phyloP scores from a whole-genome alignment of 2,797 vertebrate species.

The Anniella stebbinsi region DNA sequence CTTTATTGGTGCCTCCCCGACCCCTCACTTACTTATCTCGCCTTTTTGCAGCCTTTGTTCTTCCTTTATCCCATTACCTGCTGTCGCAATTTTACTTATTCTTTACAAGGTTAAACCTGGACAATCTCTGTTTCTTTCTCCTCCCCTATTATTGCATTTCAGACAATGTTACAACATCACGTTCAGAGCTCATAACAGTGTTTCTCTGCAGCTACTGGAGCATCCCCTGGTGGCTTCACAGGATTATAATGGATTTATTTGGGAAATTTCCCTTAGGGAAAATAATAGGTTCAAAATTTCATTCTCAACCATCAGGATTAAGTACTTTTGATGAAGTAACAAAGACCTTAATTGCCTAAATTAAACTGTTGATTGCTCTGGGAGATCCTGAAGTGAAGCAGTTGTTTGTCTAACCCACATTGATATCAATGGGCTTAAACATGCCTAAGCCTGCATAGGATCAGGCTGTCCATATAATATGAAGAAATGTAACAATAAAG shows the following conservation, averaged over 20 bases:
- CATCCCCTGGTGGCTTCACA: not conserved
- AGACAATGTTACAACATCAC: not conserved
- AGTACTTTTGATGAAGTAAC: constrained; percentile 6
- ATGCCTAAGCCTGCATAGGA: not conserved
- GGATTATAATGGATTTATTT: constrained; percentile 1
- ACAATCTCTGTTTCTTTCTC: not conserved
- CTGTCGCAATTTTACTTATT: not conserved
- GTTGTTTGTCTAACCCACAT: not conserved
- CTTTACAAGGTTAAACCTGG: not conserved
- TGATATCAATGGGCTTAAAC: not conserved
- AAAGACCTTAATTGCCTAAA: constrained; percentile 11
- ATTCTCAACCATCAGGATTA: not conserved
- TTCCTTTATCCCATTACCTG: not conserved
- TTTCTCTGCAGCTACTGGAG: constrained; percentile 5
- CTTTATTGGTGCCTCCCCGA: not conserved
- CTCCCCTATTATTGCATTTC: not conserved
- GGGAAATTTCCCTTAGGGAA: not conserved
- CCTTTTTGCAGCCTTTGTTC: not conserved
- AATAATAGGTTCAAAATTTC: constrained; percentile 12
- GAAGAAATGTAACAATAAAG: not conserved
- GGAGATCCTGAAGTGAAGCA: not conserved
- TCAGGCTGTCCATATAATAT: not conserved
- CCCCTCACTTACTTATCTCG: not conserved
- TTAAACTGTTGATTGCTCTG: not conserved
- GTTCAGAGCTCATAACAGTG: not conserved